phyloP scores from a whole-genome alignment of 2,797 vertebrate species.

The Cynopterus sphinx region DNA sequence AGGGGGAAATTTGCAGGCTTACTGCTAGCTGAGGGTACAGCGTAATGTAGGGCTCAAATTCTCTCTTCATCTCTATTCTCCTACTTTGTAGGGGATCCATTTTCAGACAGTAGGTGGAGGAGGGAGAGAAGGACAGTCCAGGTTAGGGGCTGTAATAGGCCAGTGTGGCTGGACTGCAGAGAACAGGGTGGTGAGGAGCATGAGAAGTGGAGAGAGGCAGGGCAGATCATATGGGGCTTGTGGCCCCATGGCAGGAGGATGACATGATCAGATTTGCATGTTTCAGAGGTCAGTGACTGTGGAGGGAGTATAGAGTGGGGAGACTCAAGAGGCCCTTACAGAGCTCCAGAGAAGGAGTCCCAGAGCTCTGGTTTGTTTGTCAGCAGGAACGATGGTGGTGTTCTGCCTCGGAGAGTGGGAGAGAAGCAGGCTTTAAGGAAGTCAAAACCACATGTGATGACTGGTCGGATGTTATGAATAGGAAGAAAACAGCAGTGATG shows the following conservation, averaged over 20 bases:
- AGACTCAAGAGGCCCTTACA: background rate
- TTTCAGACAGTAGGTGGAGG: background rate
- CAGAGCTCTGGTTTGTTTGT: too few species aligned
- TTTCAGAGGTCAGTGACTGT: background rate
- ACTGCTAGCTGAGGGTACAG: background rate
- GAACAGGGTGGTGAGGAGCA: background rate
- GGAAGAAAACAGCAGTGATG: background rate
- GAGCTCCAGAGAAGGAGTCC: background rate
- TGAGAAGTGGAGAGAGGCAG: background rate
- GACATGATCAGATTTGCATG: background rate
- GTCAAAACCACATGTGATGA: background rate
- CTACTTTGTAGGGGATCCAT: background rate
- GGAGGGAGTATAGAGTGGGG: background rate
- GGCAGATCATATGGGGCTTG: background rate
- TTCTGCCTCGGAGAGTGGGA: fast-evolving
- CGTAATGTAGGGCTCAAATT: background rate
- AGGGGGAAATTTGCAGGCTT: background rate
- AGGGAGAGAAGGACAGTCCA: background rate
- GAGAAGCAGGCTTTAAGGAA: background rate
- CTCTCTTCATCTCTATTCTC: background rate
- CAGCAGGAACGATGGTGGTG: background rate
- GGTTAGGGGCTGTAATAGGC: background rate
- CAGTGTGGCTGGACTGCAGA: background rate
- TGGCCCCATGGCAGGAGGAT: background rate
- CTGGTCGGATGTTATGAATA: background rate